Evolutionary conservation across 2,888 invertebrate species (phyloP).

Genomic region (Dynastes grantii): DNA sequence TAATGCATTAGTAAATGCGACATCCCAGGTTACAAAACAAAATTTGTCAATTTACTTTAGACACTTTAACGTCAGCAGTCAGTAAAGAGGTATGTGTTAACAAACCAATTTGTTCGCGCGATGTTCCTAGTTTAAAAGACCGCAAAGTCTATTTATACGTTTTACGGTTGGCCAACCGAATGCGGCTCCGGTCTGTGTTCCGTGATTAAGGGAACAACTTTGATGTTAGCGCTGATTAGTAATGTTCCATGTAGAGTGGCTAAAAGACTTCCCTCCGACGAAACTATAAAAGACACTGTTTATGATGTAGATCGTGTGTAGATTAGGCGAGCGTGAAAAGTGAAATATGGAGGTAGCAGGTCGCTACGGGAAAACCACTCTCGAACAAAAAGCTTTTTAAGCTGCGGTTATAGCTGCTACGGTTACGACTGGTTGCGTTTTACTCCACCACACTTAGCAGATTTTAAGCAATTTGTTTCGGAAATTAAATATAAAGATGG

Average conservation of each 20-base stretch:
- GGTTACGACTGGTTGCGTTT: neutral
- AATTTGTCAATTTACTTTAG: slow-evolving; percentile 28
- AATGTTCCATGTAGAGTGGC: slow-evolving; percentile 20
- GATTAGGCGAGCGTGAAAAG: slow-evolving; percentile 31
- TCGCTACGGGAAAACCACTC: neutral
- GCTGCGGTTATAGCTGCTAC: neutral
- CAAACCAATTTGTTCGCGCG: slow-evolving; percentile 44
- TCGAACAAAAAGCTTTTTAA: slow-evolving; percentile 4
- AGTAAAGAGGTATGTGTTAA: slow-evolving; percentile 29
- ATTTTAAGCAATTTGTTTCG: neutral
- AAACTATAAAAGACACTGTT: slow-evolving; percentile 23
- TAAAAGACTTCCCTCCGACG: slow-evolving; percentile 11
- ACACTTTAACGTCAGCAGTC: neutral
- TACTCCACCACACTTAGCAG: neutral
- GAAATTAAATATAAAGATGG: neutral
- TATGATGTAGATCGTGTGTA: slow-evolving; percentile 37
- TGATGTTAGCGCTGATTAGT: slow-evolving; percentile 38
- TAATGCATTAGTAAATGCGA: neutral
- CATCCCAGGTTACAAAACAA: neutral
- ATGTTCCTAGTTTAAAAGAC: slow-evolving; percentile 34
- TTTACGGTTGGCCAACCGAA: slow-evolving; percentile 39
- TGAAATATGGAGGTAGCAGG: slow-evolving; percentile 14
- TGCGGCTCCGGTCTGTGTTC: slow-evolving; percentile 5
- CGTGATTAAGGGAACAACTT: slow-evolving; percentile 36
- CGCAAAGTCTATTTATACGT: slow-evolving; percentile 46